Percentiles rank a stretch among this genome's conserved stretches.
Conservation (phyloP, 2,888 invertebrate genomes). For the Ptilodon capucinus region DNA sequence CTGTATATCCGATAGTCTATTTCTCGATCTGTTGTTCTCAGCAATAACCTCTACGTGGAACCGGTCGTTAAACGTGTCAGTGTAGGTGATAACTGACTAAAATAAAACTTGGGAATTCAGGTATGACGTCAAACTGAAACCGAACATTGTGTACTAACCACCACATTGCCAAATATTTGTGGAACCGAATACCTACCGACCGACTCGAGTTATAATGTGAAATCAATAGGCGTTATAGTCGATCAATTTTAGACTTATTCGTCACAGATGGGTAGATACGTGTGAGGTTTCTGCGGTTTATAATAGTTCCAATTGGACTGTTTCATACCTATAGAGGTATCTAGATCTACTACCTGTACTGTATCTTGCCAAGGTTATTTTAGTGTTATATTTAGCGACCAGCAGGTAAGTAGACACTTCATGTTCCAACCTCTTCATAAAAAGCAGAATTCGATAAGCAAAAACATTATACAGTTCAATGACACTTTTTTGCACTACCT, state of each 20-base stretch:
- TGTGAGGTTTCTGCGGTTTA: background rate
- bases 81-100: constrained; percentile 30
- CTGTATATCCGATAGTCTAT: background rate
- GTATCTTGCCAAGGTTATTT: background rate
- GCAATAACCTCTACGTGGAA: constrained; percentile 13
- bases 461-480: background rate
- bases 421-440: background rate
- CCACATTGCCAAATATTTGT: constrained; percentile 36
- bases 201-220: background rate
- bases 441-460: background rate
- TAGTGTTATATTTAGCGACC: background rate
- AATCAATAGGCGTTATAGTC: background rate
- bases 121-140: constrained; percentile 34
- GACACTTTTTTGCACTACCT: background rate
- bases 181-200: constrained; percentile 30
- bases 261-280: too few relatives aligned
- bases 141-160: constrained; percentile 36
- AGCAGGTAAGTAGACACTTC: background rate
- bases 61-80: constrained; percentile 28
- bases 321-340: too few relatives aligned
- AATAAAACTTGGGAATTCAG: constrained; percentile 33
- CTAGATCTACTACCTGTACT: too few relatives aligned
- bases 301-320: background rate
- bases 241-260: background rate
- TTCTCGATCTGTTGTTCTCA: constrained; percentile 9